phyloP scores from a whole-genome alignment of 2,113 vertebrate genomes.

The Bostrychus sinensis region DNA sequence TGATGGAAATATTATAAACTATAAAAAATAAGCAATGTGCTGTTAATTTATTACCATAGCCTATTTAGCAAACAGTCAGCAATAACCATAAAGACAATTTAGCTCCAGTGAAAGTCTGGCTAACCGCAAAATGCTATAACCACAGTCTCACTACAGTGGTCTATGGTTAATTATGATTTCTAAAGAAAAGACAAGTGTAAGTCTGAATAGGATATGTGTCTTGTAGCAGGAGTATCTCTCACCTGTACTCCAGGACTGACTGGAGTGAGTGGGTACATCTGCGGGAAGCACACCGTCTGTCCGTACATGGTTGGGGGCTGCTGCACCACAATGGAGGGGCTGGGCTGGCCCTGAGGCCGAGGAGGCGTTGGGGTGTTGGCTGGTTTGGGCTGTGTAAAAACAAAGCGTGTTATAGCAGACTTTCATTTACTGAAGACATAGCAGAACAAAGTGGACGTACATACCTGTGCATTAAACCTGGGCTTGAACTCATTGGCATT shows the following conservation, averaged over 20 bases:
- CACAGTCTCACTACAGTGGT: not conserved
- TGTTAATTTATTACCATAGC: no score
- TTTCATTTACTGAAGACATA: not conserved
- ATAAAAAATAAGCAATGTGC: no score
- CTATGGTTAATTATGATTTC: not conserved
- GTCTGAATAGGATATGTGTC: not conserved
- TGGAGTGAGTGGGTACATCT: slow-evolving; percentile 95
- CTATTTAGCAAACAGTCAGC: no score
- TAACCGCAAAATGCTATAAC: no score
- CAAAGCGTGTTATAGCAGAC: not conserved
- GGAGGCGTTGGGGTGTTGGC: slow-evolving; percentile 95
- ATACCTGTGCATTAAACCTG: slow-evolving; percentile 91
- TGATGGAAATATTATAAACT: no score
- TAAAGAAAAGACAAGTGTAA: not conserved
- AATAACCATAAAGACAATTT: no score
- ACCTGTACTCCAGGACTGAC: slow-evolving; percentile 98
- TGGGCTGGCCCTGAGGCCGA: slow-evolving; percentile 95
- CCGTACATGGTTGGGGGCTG: slow-evolving; percentile 93
- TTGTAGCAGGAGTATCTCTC: slow-evolving; percentile 59
- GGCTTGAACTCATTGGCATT: slow-evolving; percentile 99
- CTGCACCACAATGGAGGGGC: slow-evolving; percentile 96
- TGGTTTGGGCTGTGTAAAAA: slow-evolving; percentile 88
- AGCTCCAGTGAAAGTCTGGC: no score
- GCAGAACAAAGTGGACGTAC: slow-evolving; percentile 15
- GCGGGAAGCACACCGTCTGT: slow-evolving; percentile 95